phyloP scores from a whole-genome alignment of 2,113 vertebrate genomes.

The Lates calcarifer region DNA sequence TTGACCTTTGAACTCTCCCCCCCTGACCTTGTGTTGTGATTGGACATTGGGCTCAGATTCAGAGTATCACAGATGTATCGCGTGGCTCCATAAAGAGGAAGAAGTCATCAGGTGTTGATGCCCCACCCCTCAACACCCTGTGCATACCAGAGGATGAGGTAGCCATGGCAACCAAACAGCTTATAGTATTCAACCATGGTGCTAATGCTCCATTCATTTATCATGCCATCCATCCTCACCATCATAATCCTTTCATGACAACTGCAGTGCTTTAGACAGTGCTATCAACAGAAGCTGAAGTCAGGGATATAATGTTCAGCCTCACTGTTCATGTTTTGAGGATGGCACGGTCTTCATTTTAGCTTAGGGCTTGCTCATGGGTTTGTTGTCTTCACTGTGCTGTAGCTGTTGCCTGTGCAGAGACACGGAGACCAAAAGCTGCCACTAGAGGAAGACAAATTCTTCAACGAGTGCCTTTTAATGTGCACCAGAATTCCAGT shows the following conservation, averaged over 20 bases:
- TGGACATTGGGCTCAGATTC: constrained; percentile 78
- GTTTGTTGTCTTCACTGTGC: neutral
- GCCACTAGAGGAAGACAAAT: constrained; percentile 56
- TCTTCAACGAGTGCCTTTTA: neutral
- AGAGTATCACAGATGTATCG: constrained; percentile 85
- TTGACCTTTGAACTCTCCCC: constrained; percentile 50
- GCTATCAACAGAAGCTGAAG: neutral
- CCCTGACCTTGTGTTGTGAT: constrained; percentile 17
- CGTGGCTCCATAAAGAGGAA: constrained; percentile 83
- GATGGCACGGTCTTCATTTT: neutral
- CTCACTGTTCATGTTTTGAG: neutral
- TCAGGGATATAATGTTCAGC: neutral
- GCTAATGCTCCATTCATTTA: constrained; percentile 1
- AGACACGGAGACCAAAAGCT: neutral
- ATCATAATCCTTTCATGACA: constrained; percentile 17
- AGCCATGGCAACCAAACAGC: constrained; percentile 57
- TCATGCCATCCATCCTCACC: constrained; percentile 5
- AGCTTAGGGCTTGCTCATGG: neutral
- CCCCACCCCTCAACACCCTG: constrained; percentile 63
- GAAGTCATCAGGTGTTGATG: constrained; percentile 57
- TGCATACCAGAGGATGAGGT: constrained; percentile 83
- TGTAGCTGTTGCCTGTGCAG: neutral
- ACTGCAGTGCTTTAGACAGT: neutral
- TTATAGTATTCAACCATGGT: neutral
- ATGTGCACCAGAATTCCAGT: neutral